Evolutionary conservation across 2,888 invertebrate species (phyloP), one percentile per base, ranked within the genome.

Genomic region (Oxytorus armatus): DNA sequence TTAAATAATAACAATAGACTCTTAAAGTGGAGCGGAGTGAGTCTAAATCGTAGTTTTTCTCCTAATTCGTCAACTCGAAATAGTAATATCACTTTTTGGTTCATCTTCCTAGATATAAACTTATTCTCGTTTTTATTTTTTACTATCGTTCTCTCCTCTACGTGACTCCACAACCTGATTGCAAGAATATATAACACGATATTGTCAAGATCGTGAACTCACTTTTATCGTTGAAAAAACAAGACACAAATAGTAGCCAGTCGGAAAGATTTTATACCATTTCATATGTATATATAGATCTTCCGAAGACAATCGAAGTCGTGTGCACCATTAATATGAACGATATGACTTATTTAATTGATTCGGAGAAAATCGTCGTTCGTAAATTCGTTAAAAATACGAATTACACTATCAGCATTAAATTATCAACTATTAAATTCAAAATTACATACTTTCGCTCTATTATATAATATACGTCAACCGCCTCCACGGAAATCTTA

Each of bases 111-210:
- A 69, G 51, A 39, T 70, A 65, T 79, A 70, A 18, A 53, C 70
- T 44, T n/a, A 61, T 49, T n/a, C 16, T 42, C 14, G 42, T 61
- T 66, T 51, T 55, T 57, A 36, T 29, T 33, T 51, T 44, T 55
- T 8, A 8, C 11, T 23, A 7, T 49, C 63, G 39, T 47, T 53
- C 18, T 59, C 23, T 36, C 57, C 51, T 79, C 57, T 65, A 57
- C 53, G 51, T 51, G 33, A 65, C 75, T 79, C 75, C 70, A 79
- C 79, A 65, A 79, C 59, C 79, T 79, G 75, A 53, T 70, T 79
- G 63, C 29, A 51, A 57, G 49, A 59, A 36, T 47, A 36, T 63
- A 59, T 39, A 63, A 49, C 23, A 44, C 59, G 51, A 70, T 55
- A 44, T 47, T 70, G 63, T 61, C 51, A 25, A 39, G 77, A 29